These are phyloP conservation scores for Pterois miles DNA, from an alignment of 2,797 vertebrate genomes.

Conservation along the genomic window DNA sequence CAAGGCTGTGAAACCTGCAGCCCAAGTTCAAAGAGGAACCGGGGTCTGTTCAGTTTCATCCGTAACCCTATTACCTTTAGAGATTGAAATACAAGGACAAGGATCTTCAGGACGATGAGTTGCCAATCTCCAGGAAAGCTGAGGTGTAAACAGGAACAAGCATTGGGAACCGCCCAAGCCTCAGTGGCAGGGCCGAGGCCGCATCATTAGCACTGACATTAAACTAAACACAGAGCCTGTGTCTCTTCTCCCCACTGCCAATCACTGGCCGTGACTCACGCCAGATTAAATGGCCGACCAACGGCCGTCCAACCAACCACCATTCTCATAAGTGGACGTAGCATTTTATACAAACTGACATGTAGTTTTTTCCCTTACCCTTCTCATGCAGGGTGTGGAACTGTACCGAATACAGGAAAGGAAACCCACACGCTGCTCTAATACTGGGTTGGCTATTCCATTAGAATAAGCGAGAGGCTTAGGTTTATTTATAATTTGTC, in stretches of 20 bases:
- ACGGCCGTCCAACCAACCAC: constrained; percentile 45
- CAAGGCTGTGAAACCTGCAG: constrained; percentile 41
- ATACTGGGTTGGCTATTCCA: constrained; percentile 38
- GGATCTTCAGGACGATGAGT: constrained; percentile 3
- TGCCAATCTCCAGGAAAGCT: constrained; percentile 64
- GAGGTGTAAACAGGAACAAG: constrained; percentile 76
- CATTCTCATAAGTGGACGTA: constrained; percentile 38
- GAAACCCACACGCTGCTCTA: constrained; percentile 43
- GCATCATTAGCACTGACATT: constrained; percentile 73
- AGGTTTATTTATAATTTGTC: constrained; percentile 43
- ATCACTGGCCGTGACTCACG: constrained; percentile 66
- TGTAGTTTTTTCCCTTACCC: constrained; percentile 42
- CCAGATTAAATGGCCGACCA: constrained; percentile 51
- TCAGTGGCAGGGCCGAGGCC: constrained; percentile 58
- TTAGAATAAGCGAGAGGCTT: constrained; percentile 51
- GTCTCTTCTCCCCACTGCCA: constrained; percentile 55
- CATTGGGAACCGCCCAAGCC: constrained; percentile 65
- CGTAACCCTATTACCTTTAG: neutral
- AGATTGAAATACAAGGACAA: constrained; percentile 11
- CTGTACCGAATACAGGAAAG: constrained; percentile 30
- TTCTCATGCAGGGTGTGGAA: constrained; percentile 53
- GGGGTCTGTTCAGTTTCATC: constrained; percentile 11
- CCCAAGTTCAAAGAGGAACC: constrained; percentile 20
- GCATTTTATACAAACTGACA: constrained; percentile 64
- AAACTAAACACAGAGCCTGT: constrained; percentile 62